Conservation (phyloP, 2,888 invertebrate species). For the Orthosia gracilis region DNA sequence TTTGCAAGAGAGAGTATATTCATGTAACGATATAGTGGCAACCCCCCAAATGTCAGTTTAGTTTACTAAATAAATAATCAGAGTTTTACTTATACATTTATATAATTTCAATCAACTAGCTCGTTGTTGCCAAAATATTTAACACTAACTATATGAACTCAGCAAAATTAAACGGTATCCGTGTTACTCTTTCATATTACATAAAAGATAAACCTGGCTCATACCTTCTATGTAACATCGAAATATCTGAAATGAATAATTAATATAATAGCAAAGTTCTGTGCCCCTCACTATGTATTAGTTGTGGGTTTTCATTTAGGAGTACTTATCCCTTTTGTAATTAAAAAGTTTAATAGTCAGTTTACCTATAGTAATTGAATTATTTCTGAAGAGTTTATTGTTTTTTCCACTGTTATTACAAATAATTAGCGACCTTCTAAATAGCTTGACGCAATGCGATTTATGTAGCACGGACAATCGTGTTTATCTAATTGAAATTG, state of each 20-base stretch:
- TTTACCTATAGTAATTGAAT: conserved; percentile 18
- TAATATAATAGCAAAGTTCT: conserved; percentile 58
- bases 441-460: too few species aligned
- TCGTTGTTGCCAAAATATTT: not conserved
- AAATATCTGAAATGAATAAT: conserved; percentile 57
- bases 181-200: conserved; percentile 3
- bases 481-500: too few species aligned
- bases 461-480: too few species aligned
- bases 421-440: too few species aligned
- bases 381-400: conserved; percentile 1
- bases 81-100: too few species aligned
- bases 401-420: not conserved
- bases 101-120: not conserved
- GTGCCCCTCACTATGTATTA: conserved; percentile 38
- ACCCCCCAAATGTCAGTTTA: too few species aligned
- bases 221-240: conserved; percentile 36
- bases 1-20: too few species aligned
- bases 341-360: conserved; percentile 48
- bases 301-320: conserved; percentile 38
- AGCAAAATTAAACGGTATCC: conserved; percentile 20
- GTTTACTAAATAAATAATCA: too few species aligned
- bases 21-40: too few species aligned
- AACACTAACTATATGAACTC: not conserved
- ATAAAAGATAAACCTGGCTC: conserved; percentile 28
- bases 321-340: conserved; percentile 54